Base-by-base conservation (phyloP, 1,140 invertebrate genomes). In the Melitaea cinxia region DNA sequence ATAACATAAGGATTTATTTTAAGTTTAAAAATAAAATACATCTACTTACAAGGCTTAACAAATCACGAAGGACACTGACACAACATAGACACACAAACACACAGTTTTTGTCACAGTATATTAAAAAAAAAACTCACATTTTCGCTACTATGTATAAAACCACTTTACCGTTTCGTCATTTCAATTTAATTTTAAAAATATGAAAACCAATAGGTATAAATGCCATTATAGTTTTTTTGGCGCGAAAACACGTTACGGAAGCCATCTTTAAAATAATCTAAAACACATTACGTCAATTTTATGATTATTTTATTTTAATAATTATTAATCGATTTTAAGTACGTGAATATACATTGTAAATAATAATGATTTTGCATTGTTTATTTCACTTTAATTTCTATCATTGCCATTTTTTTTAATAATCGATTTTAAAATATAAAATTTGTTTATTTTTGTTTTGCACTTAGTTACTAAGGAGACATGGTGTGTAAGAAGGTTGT, bases 361-460 rank as follows among this genome's bases (percentile, higher is more conserved):
- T 17, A 17, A 19, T 42, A 42, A 42, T 42, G 15, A 15, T 7
- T 24, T 39, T 39, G 23, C 14, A 39, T 23, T 55, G 7, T 6
- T 7, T 26, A 26, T 17, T 5, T 42, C 54, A 53, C 28, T 33
- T 47, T 33, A 24, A 19, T 53, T 47, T 21, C 17, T 35, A 47
- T 45, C 12, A 12, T 55, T 12, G 15, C 17, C 28, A 53, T 63
- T 42, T 62, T 54, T 33, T 4, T 33, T 1, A 7, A 4, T 53
- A 37, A 39, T 53, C 24, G 28, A 19, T 59, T 59, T 42, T 60
- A 33, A n/a, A 33, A 19, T 17, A 37, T 50, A 10, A 19, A 33
- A 55, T 47, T 79, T 86, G 82, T 86, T 89, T 89, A 85, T 89
- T 88, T 86, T 88, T 88, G 85, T 88, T 88, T 89, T 80, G 85